Evolutionary conservation across 2,113 vertebrate genomes (phyloP).

Genomic region (Naja naja): DNA sequence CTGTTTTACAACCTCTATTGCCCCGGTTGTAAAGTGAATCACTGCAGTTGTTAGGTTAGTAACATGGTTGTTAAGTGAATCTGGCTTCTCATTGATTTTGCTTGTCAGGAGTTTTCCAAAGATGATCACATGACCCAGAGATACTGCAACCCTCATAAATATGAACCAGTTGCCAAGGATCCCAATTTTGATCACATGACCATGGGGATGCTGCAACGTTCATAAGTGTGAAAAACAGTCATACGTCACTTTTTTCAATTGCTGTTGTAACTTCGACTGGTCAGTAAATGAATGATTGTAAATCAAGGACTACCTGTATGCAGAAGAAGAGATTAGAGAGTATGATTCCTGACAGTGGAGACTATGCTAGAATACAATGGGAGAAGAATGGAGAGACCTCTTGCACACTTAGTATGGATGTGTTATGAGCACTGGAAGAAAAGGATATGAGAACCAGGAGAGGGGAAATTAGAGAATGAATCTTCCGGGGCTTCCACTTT

Average conservation of each 20-base stretch:
- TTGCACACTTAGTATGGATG: background rate
- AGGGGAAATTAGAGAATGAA: background rate
- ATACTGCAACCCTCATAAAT: background rate
- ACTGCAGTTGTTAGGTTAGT: background rate
- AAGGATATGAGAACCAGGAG: background rate
- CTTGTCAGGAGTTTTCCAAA: background rate
- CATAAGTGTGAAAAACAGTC: background rate
- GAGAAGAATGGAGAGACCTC: background rate
- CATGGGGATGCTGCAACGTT: background rate
- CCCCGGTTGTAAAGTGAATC: background rate
- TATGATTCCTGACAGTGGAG: background rate
- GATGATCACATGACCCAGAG: background rate
- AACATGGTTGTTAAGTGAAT: background rate
- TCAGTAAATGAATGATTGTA: background rate
- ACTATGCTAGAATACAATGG: background rate
- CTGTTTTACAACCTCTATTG: background rate
- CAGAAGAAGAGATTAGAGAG: background rate
- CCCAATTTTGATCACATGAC: background rate
- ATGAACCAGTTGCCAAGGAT: background rate
- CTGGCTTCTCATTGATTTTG: background rate
- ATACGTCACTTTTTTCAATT: background rate
- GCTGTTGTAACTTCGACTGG: background rate
- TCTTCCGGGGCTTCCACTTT: background rate
- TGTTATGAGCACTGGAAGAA: background rate
- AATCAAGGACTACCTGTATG: background rate